A percentile compares a stretch with the other conserved stretches of the same genome.
Evolutionary conservation across 2,888 invertebrate species (phyloP).

Genomic region (Cantharis nigra): DNA sequence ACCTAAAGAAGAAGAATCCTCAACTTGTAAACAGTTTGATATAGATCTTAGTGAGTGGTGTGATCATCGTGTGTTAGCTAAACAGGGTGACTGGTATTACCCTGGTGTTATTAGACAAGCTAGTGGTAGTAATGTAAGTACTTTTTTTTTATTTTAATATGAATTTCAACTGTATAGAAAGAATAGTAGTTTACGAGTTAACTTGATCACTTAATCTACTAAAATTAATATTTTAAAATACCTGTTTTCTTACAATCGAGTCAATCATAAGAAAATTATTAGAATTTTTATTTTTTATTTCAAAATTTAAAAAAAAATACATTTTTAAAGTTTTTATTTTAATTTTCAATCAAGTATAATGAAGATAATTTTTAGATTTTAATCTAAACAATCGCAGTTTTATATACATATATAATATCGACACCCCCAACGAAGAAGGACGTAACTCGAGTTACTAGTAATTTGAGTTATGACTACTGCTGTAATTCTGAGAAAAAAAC

Average conservation of each 20-base stretch:
- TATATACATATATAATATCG: too few species aligned
- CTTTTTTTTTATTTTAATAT: neutral
- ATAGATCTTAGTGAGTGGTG: conserved; percentile 93
- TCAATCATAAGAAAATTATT: neutral
- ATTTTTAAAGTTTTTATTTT: too few species aligned
- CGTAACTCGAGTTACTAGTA: too few species aligned
- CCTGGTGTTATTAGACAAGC: conserved; percentile 87
- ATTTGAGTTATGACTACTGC: too few species aligned
- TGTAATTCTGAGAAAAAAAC: too few species aligned
- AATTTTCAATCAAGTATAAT: too few species aligned
- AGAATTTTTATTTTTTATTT: too few species aligned
- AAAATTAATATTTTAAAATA: neutral
- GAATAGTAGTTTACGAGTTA: neutral
- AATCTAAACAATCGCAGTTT: too few species aligned
- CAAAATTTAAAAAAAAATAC: too few species aligned
- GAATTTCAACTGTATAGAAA: neutral
- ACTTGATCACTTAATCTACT: neutral
- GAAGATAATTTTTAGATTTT: too few species aligned
- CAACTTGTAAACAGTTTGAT: conserved; percentile 45
- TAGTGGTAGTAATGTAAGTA: conserved; percentile 63
- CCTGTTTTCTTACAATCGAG: neutral
- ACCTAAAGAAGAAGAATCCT: conserved; percentile 45
- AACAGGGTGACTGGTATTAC: conserved; percentile 78
- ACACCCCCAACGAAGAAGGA: too few species aligned
- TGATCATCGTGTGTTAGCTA: conserved; percentile 89